Conservation (phyloP, 2,888 invertebrate genomes). For the Stenolophus ochropezus region DNA sequence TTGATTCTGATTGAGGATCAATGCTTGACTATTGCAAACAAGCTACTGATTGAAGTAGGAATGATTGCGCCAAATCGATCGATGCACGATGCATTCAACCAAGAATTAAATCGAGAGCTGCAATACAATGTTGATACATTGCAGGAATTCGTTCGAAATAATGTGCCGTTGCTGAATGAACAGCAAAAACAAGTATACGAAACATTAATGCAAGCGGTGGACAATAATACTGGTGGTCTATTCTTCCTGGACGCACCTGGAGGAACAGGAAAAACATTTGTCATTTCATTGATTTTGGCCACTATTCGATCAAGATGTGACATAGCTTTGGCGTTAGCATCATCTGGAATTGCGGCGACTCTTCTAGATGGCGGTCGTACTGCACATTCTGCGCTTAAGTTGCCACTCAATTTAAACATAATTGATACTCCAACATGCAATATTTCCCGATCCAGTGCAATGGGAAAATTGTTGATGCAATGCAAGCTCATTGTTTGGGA, state of each 20-base stretch:
- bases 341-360: conserved; percentile 72
- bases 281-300: too few species aligned
- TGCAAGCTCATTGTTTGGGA: conserved; percentile 70
- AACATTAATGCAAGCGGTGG: conserved; percentile 64
- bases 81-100: conserved; percentile 62
- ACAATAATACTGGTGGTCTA: conserved; percentile 62
- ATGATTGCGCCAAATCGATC: conserved; percentile 66
- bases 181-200: conserved; percentile 65
- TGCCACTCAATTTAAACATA: conserved; percentile 67
- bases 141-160: conserved; percentile 61
- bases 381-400: conserved; percentile 69
- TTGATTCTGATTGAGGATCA: conserved; percentile 61
- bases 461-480: conserved; percentile 66
- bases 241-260: too few species aligned
- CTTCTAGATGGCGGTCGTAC: conserved; percentile 69
- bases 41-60: conserved; percentile 65
- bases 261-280: too few species aligned
- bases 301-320: conserved; percentile 65
- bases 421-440: conserved; percentile 67
- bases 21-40: conserved; percentile 61
- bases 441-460: conserved; percentile 64
- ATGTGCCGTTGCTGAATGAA: conserved; percentile 62
- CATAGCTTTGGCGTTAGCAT: conserved; percentile 64
- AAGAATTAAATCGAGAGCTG: conserved; percentile 61
- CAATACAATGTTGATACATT: conserved; percentile 62